Conservation (phyloP, 2,797 vertebrate genomes). For the Ctenochaetus hawaiiensis region DNA sequence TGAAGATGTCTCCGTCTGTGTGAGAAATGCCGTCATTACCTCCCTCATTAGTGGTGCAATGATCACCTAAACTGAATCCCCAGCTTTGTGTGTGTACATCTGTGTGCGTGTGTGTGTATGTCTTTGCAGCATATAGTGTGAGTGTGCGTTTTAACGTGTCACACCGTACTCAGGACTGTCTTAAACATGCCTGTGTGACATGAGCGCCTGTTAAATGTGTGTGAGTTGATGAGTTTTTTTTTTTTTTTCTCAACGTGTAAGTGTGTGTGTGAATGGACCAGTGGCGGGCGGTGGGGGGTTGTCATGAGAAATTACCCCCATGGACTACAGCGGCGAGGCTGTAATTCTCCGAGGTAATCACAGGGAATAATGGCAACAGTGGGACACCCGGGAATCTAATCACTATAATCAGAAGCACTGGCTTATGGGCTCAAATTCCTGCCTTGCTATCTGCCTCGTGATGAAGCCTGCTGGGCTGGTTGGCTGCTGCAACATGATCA, state of each 20-base stretch:
- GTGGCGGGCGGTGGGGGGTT: slow-evolving; percentile 67
- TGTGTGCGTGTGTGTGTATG: background rate
- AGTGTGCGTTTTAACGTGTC: slow-evolving; percentile 35
- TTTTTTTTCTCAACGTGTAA: background rate
- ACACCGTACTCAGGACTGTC: background rate
- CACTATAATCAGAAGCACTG: slow-evolving; percentile 86
- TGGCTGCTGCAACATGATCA: slow-evolving; percentile 65
- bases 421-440: slow-evolving; percentile 85
- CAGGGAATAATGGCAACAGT: slow-evolving; percentile 83
- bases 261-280: slow-evolving; percentile 69
- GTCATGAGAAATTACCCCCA: slow-evolving; percentile 83
- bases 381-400: slow-evolving; percentile 86
- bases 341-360: slow-evolving; percentile 86
- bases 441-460: slow-evolving; percentile 69
- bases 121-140: background rate
- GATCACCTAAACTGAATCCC: slow-evolving; percentile 74
- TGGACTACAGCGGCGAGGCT: slow-evolving; percentile 77
- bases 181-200: slow-evolving; percentile 43
- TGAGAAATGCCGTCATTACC: slow-evolving; percentile 82
- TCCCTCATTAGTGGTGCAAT: slow-evolving; percentile 83
- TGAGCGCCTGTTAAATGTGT: slow-evolving; percentile 49
- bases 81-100: slow-evolving; percentile 38
- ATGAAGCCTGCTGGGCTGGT: slow-evolving; percentile 81
- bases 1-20: slow-evolving; percentile 72
- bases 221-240: slow-evolving; percentile 23